Base-by-base conservation (phyloP, 2,113 vertebrate genomes). In the Odocoileus virginianus region DNA sequence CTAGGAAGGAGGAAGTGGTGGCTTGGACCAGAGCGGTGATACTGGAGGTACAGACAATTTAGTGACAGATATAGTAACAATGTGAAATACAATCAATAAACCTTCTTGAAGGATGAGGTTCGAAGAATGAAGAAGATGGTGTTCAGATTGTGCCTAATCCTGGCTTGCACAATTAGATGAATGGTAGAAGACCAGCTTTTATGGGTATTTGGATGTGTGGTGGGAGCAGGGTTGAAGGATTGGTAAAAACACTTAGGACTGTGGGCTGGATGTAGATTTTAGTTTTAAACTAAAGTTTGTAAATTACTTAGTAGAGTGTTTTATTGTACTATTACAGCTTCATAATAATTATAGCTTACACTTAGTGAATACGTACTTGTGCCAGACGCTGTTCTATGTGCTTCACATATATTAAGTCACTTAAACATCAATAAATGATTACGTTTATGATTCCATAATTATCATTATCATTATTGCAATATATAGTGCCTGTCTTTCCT, bases 381-480 rank as follows among this genome's bases (percentile, higher is more conserved):
- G 67, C 45, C 60, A 95, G 86, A 67, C 43, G 40, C 64, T 91
- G 58, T 55, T 97, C 86, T 97, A 61, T 0, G 2, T 91, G 50
- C 79, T 47, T 96, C 55, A 89, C 67, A 94, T 97, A 88, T 95
- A 97, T 94, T 97, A 91, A 94, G 55, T 87, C 50, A 64, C 45
- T 93, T 94, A 97, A 95, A 95, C 67, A 96, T 97, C 89, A 98
- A 87, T 96, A 95, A 97, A 93, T 91, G 82, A 89, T 95, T 94
- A 83, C 91, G 89, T 83, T 96, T 97, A 86, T 93, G 87, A 91
- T 89, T 91, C 50, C 13, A 61, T 89, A 76, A 97, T 97, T 96
- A 91, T 94, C 55, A 89, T 92, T 89, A 94, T 82, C 58, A 87
- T 90, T 95, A 97, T 94, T 89, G 23, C 16, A 92, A 89, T 74